Conservation (phyloP, 2,888 invertebrate species). For the Diarsia dahlii region DNA sequence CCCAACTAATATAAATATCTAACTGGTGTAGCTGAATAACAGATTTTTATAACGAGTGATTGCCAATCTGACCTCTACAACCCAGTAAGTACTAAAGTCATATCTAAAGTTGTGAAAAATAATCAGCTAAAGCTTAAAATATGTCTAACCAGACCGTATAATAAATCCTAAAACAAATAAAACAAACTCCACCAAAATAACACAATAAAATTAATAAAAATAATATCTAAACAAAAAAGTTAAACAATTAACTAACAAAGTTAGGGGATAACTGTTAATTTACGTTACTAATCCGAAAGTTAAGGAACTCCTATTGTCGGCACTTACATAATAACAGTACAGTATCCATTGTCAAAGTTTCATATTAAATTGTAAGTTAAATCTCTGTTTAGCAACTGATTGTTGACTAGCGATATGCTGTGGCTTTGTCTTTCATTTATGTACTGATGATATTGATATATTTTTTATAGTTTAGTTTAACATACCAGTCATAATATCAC, state of each 20-base stretch:
- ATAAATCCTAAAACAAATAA: constrained; percentile 3
- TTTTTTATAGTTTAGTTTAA: background rate
- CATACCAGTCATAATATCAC: too few species aligned
- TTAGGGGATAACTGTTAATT: constrained; percentile 61
- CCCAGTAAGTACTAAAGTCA: too few species aligned
- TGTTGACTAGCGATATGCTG: constrained; percentile 28
- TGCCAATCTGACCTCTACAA: too few species aligned
- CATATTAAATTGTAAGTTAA: constrained; percentile 63
- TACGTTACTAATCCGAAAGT: constrained; percentile 59
- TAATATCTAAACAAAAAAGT: constrained; percentile 47
- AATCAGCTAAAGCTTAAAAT: background rate
- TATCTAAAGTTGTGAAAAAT: background rate
- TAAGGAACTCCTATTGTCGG: constrained; percentile 56
- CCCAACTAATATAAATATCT: too few species aligned
- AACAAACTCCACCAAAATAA: constrained; percentile 1
- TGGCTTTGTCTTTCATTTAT: constrained; percentile 26
- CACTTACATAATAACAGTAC: constrained; percentile 49
- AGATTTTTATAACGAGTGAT: too few species aligned
- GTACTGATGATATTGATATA: background rate
- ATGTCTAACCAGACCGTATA: background rate
- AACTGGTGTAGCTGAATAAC: too few species aligned
- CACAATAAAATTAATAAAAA: constrained; percentile 49
- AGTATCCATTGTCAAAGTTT: constrained; percentile 63
- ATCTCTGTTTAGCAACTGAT: constrained; percentile 51
- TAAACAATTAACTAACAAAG: constrained; percentile 55